phyloP scores from a whole-genome alignment of 2,888 invertebrate species.

The Ethmia dodecea region DNA sequence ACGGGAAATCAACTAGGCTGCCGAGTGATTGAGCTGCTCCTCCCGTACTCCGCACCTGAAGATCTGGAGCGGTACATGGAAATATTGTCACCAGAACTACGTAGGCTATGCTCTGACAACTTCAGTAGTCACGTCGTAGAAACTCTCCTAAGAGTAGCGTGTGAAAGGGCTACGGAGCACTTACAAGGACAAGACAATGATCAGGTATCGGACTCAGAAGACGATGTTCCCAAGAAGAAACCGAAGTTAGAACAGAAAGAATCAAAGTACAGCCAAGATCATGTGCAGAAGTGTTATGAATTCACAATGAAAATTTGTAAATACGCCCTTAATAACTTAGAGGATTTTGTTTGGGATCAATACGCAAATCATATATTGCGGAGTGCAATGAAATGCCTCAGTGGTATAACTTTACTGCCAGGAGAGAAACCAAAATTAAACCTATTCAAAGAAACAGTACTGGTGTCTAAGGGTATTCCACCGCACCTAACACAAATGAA shows the following conservation, averaged over 20 bases:
- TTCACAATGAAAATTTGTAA: slow-evolving; percentile 84
- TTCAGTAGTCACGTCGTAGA: slow-evolving; percentile 90
- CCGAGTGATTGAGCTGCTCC: slow-evolving; percentile 84
- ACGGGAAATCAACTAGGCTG: slow-evolving; percentile 90
- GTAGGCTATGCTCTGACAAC: slow-evolving; percentile 84
- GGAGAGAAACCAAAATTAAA: slow-evolving; percentile 62
- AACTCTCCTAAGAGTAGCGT: slow-evolving; percentile 78
- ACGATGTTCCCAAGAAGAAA: slow-evolving; percentile 44
- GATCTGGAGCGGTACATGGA: slow-evolving; percentile 80
- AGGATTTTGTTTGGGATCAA: slow-evolving; percentile 88
- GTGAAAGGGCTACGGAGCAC: slow-evolving; percentile 66
- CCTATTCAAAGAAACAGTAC: slow-evolving; percentile 43
- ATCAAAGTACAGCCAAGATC: slow-evolving; percentile 55
- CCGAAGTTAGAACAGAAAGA: slow-evolving; percentile 34
- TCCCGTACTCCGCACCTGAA: slow-evolving; percentile 81
- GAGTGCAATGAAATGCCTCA: slow-evolving; percentile 82
- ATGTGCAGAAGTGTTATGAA: slow-evolving; percentile 75
- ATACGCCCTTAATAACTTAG: slow-evolving; percentile 89
- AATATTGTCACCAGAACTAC: slow-evolving; percentile 80
- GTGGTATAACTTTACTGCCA: slow-evolving; percentile 79
- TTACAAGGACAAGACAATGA: slow-evolving; percentile 33
- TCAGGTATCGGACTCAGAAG: slow-evolving; percentile 23
- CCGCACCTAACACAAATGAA: slow-evolving; percentile 55
- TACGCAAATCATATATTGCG: slow-evolving; percentile 88
- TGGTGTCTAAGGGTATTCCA: slow-evolving; percentile 47